phyloP scores from a whole-genome alignment of 2,113 vertebrate species.

The Bujurquina vittata region DNA sequence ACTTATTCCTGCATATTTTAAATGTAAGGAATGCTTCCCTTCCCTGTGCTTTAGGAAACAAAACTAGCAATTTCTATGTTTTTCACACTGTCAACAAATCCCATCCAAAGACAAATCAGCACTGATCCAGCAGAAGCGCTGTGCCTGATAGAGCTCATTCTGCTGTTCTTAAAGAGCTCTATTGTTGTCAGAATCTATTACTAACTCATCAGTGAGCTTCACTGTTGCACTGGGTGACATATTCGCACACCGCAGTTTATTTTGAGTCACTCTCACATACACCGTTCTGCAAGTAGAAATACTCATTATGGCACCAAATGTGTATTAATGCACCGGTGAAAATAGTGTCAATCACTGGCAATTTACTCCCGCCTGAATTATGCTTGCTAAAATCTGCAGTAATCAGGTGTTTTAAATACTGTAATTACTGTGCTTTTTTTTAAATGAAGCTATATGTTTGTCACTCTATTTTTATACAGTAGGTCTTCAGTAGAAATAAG shows the following conservation, averaged over 20 bases:
- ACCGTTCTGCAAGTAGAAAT: background rate
- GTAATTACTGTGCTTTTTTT: background rate
- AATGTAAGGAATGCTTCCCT: background rate
- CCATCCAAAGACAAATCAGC: background rate
- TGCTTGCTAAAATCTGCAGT: background rate
- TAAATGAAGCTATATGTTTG: background rate
- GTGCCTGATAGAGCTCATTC: background rate
- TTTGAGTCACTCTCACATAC: background rate
- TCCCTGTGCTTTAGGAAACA: background rate
- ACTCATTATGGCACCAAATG: background rate
- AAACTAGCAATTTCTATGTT: background rate
- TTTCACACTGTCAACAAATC: background rate
- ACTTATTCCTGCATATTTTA: slow-evolving; percentile 7
- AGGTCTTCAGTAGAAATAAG: background rate
- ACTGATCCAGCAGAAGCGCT: background rate
- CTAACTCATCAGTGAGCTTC: slow-evolving; percentile 10
- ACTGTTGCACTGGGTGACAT: background rate
- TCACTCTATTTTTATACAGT: fast-evolving
- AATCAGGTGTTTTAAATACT: background rate
- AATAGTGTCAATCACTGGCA: background rate
- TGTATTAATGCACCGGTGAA: background rate
- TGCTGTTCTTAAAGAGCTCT: background rate
- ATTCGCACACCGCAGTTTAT: background rate
- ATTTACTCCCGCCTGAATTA: background rate
- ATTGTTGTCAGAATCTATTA: slow-evolving; percentile 10